Evolutionary conservation across 1,140 invertebrate genomes (phyloP), one percentile per base, ranked within the genome.

Genomic region (Drosophila takahashii): DNA sequence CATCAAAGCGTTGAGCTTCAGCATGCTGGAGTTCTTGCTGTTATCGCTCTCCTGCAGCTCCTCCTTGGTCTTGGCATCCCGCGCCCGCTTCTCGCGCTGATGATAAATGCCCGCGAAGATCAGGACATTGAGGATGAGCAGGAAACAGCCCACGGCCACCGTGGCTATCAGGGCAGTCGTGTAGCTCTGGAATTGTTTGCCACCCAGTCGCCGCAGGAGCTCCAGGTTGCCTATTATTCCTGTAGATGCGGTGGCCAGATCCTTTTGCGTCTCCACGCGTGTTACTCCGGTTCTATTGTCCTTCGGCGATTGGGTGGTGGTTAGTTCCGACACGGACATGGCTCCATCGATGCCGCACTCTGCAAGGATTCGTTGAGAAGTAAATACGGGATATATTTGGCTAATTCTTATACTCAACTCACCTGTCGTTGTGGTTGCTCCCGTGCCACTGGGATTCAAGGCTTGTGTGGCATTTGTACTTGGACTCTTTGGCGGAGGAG

Each of bases 31-130:
- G 22, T 89, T 91, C 37, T 91, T 91, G 64, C 90, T 91, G 6
- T 60, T n/a, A 94, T 95, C 39, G 94, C 95, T 87, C 11, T 96
- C 95, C 29, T 94, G 93, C 32, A 96, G 79, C 78, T 96, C 95
- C 77, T 96, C 96, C 84, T 96, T 96, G 74, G 95, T 96, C 81
- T 96, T 95, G 37, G 95, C 94, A 10, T 93, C 93, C 29, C 93
- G 93, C 48, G 93, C 92, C 53, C 94, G 92, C 79, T 96, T 94
- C 77, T 97, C 96, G 8, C 97, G 94, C 90, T 98, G 97, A 85
- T 98, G 97, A 90, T 98, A 98, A 41, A 99, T 97, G 32, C 97
- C 97, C 36, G 97, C 97, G 86, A 99, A 98, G 52, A 99, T 98
- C 1, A 99, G 94, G 7, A 98, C 95, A 92, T 99, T 99, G 2